Base-by-base conservation (phyloP, 2,113 vertebrate genomes). In the Anser brachyrhynchus region DNA sequence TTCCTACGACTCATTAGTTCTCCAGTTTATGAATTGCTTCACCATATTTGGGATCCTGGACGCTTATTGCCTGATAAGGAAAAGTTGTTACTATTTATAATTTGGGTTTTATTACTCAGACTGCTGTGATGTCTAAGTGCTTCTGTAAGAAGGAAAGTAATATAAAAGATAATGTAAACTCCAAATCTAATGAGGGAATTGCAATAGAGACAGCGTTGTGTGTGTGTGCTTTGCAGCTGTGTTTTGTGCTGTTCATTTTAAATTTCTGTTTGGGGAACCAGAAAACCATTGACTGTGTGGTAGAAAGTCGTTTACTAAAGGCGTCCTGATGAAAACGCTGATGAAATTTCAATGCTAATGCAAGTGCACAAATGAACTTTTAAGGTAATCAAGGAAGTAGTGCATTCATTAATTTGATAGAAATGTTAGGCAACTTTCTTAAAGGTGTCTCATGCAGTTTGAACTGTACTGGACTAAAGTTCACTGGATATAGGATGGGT, bases 11-110 rank as follows among this genome's bases (percentile, higher is more conserved):
- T 80, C 11, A 7, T 61, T 90, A 41, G 77, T 94, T 94, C 35
- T 80, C 5, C 41, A 72, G 43, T 90, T 96, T 75, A 65, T 3
- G 0, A 90, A 78, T 55, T 86, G 29, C 43, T 78, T 92, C 73
- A 54, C 88, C 49, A 10, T 93, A 65, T 95, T 94, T 95, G 94
- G 72, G 37, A 62, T 95, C 52, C n/a, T 75, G 69, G 82, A 67
- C 19, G 35, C 57, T 83, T 70, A 59, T 2, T 90, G 79, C 83
- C 88, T 49, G 87, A 78, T 90, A 90, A 92, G 79, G 64, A 93
- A 33, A 89, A 77, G 61, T 65, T 67, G 69, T 77, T 93, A 15
- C 90, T 92, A 80, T 88, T 94, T 95, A 84, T 74, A 72, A 72
- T 88, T 77, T 84, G 22, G 31, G 15, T 5, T 90, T 92, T 94